Base-by-base conservation (phyloP, 30 jellyfish, hydroid and myxozoan species). In the Calvadosia cruxmelitensis region DNA sequence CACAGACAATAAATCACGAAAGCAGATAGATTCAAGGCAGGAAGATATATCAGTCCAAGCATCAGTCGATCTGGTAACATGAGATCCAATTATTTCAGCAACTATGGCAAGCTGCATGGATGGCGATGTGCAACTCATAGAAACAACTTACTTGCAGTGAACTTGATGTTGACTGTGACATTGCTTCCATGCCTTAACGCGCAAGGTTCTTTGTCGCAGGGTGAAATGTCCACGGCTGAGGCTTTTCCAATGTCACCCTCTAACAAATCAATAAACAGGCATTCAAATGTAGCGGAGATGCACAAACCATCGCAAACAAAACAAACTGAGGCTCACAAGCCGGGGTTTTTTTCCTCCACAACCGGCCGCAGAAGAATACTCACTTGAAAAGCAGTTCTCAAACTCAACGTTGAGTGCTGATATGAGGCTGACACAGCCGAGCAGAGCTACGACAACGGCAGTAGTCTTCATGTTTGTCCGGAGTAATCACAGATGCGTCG, bases 141-240 rank as follows among this genome's bases (percentile, higher is more conserved):
- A 10, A 42, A 20, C 20, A 42, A 75, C 71, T 5, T 57, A 78
- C 92, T 65, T 68, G 92, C 57, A 15, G 72, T 69, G 49, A 78
- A 78, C 16, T 2, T 1, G 27, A 78, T 52, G 33, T 69, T 75
- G 10, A 78, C 63, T 32, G 92, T 1, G 15, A 62, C 82, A 63
- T 78, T 78, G 53, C 16, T 53, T 3, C 92, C 92, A 52, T 42
- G 69, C 13, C 49, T 49, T 72, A 78, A 49, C 3, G 66, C 73
- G 34, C 92, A 78, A 0, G 92, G 82, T 29, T 28, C 64, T 0
- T 51, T 0, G 7, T 31, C 42, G 67, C 92, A 78, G 20, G 82
- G 78, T 15, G 72, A 36, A 0, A 78, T 76, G 7, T 48, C 53
- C 5, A 78, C 92, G 31, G 69, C 27, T 1, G 67, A 52, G 1